Conservation (phyloP, 2,888 invertebrate genomes). For the Drosophila greeni region DNA sequence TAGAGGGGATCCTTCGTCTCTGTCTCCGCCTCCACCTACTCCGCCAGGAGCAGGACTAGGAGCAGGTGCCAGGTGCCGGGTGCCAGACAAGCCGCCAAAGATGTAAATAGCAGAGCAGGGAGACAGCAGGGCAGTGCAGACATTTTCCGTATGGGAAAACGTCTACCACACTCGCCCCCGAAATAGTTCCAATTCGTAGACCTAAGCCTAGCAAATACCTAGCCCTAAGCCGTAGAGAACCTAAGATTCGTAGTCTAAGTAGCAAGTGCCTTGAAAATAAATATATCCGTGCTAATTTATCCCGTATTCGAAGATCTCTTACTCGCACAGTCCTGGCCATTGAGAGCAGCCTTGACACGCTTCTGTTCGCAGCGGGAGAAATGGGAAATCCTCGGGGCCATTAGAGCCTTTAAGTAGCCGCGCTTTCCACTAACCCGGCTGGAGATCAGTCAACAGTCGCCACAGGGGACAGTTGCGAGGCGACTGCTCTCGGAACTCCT, state of each 20-base stretch:
- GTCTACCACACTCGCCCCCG: slow-evolving; percentile 21
- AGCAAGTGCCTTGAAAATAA: slow-evolving; percentile 48
- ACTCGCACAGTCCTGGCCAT: slow-evolving; percentile 29
- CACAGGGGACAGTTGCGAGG: slow-evolving; percentile 48
- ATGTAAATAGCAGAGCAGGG: slow-evolving; percentile 42
- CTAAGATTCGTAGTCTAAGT: slow-evolving; percentile 25
- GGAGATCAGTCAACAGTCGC: slow-evolving; percentile 70
- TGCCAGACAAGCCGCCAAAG: slow-evolving; percentile 55
- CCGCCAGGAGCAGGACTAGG: slow-evolving; percentile 4
- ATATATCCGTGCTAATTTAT: slow-evolving; percentile 36
- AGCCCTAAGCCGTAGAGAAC: not conserved
- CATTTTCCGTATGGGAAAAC: slow-evolving; percentile 36
- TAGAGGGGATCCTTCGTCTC: slow-evolving; percentile 12
- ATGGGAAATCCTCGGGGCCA: slow-evolving; percentile 48
- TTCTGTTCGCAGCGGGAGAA: slow-evolving; percentile 67
- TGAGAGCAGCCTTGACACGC: slow-evolving; percentile 76
- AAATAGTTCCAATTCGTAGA: slow-evolving; percentile 37
- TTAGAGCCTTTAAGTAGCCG: slow-evolving; percentile 72
- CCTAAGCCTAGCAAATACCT: slow-evolving; percentile 14
- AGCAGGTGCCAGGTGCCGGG: slow-evolving; percentile 25
- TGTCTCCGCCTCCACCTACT: slow-evolving; percentile 2
- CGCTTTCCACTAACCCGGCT: slow-evolving; percentile 50
- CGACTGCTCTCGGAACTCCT: slow-evolving; percentile 23
- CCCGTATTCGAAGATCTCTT: slow-evolving; percentile 15
- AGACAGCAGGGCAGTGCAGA: slow-evolving; percentile 34